A percentile compares a stretch with the other conserved stretches of the same genome.
These are phyloP conservation scores for Tuta absoluta DNA, from an alignment of 2,888 invertebrate genomes.

Conservation along the genomic window DNA sequence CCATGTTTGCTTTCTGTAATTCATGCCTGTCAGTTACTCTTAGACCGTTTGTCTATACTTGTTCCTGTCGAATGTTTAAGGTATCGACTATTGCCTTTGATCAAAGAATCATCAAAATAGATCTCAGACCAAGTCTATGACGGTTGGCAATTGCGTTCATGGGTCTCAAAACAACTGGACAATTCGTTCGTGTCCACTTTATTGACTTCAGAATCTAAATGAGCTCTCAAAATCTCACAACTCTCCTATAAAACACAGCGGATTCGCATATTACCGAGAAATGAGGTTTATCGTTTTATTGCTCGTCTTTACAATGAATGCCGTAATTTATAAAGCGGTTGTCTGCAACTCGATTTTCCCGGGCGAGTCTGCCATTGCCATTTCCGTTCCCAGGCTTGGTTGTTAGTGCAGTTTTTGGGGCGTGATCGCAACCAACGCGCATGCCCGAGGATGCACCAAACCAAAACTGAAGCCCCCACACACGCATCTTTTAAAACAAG, in stretches of 20 bases:
- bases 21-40: too few species aligned
- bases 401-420: constrained; percentile 76
- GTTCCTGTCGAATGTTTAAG: too few species aligned
- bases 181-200: background rate
- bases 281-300: constrained; percentile 17
- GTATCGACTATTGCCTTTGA: too few species aligned
- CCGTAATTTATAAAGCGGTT: constrained; percentile 37
- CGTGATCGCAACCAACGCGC: constrained; percentile 75
- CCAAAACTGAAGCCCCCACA: constrained; percentile 50
- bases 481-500: constrained; percentile 19
- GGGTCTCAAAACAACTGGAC: background rate
- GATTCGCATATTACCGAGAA: constrained; percentile 4
- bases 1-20: too few species aligned
- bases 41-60: too few species aligned
- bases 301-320: constrained; percentile 16
- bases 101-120: background rate
- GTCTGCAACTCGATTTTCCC: constrained; percentile 47
- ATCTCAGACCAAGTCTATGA: background rate
- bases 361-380: constrained; percentile 51
- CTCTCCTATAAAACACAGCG: background rate
- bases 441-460: constrained; percentile 73
- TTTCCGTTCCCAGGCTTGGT: constrained; percentile 71
- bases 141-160: background rate
- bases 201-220: constrained; percentile 13
- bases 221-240: background rate